Evolutionary conservation across 2,888 invertebrate genomes (phyloP).

Genomic region (Toxonevra muliebris): DNA sequence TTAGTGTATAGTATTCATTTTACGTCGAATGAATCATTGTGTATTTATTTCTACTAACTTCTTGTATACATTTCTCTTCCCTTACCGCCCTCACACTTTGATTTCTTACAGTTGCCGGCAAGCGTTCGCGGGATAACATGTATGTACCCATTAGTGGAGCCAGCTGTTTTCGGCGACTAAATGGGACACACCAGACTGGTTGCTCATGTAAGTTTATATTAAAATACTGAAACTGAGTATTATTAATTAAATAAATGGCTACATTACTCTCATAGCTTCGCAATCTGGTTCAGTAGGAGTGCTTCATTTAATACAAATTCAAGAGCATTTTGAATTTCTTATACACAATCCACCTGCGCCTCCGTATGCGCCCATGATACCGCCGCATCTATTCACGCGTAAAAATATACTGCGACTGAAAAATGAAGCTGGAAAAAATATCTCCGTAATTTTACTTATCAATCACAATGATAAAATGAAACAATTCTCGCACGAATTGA

Average conservation of each 20-base stretch:
- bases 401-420: slow-evolving; percentile 68
- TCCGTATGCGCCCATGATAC: slow-evolving; percentile 82
- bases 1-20: no score
- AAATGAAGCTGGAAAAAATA: slow-evolving; percentile 66
- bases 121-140: slow-evolving; percentile 80
- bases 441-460: slow-evolving; percentile 74
- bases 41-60: no score
- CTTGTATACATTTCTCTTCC: no score
- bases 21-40: no score
- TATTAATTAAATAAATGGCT: neutral
- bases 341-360: slow-evolving; percentile 76
- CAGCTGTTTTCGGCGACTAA: slow-evolving; percentile 88
- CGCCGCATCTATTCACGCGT: slow-evolving; percentile 72
- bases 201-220: slow-evolving; percentile 82
- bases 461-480: slow-evolving; percentile 52
- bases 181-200: slow-evolving; percentile 95
- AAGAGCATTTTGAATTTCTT: slow-evolving; percentile 78
- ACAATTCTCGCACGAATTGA: slow-evolving; percentile 73
- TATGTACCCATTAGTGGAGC: slow-evolving; percentile 78
- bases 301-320: slow-evolving; percentile 75
- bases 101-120: slow-evolving; percentile 46
- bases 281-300: slow-evolving; percentile 85
- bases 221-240: neutral
- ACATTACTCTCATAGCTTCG: slow-evolving; percentile 47
- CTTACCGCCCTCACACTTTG: neutral